Conservation (phyloP, 2,113 vertebrate genomes). For the Sus scrofa region T2T-Sscrofa CM000817.6:112255501-112256000, state of each 20-base stretch:
- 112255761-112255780: neutral
- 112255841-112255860: neutral
- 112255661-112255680: neutral
- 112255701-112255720: too few relatives aligned
- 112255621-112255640: neutral
- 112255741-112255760: neutral
- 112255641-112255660: neutral
- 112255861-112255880: neutral
- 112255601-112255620: neutral
- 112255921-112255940: neutral
- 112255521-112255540: too few relatives aligned
- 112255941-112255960: neutral
- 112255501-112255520: neutral
- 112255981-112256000: neutral
- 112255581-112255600: neutral
- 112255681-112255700: neutral
- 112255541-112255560: neutral
- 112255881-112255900: neutral
- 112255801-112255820: accelerated
- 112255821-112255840: neutral
- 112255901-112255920: neutral
- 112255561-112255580: neutral
- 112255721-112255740: neutral
- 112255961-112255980: neutral
- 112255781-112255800: accelerated